Evolutionary conservation across 2,888 invertebrate genomes (phyloP), one percentile per base, ranked within the genome.

Genomic region (Erebia palarica): DNA sequence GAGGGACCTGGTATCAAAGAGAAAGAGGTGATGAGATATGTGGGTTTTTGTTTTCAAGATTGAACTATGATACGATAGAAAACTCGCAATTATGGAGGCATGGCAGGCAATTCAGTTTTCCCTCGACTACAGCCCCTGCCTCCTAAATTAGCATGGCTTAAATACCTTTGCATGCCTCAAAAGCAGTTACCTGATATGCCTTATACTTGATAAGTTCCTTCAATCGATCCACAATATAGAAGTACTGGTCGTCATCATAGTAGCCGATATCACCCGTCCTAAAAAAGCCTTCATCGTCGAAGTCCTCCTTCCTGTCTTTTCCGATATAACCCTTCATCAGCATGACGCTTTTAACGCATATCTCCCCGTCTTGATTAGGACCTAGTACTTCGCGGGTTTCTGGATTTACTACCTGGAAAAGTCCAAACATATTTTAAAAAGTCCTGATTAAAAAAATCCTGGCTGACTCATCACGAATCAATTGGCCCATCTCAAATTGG

Each of bases 251-350:
- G 0, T 88, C 84, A 58, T 91, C 91, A 69, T 89, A 91, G 68
- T 91, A 91, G 0, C 88, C 91, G 0, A 91, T 79, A 60, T 92
- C 92, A 0, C 92, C 92, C 0, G 89, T 97, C 95, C 87, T 98
- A 96, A 79, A 97, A 88, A 91, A 91, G n/a, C 97, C 94, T 84
- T 97, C 98, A 1, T 96, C 95, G 78, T 98, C 95, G 75, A 94
- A 97, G 81, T 96, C 96, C 74, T 94, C 95, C 0, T 75, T 73
- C 0, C 68, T 77, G 3, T 80, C 79, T 18, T 75, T 82, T 4
- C 87, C 88, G 21, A 96, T 92, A 82, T 98, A 98, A 0, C 98
- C 97, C 79, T 96, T 96, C 96, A 97, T 97, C 7, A 96, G 88
- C 67, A 95, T 85, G 9, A 95, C 94, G 0, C 97, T 97, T 81